Base-by-base conservation (phyloP, 2,113 vertebrate species). In the Chrysochloris asiatica region DNA sequence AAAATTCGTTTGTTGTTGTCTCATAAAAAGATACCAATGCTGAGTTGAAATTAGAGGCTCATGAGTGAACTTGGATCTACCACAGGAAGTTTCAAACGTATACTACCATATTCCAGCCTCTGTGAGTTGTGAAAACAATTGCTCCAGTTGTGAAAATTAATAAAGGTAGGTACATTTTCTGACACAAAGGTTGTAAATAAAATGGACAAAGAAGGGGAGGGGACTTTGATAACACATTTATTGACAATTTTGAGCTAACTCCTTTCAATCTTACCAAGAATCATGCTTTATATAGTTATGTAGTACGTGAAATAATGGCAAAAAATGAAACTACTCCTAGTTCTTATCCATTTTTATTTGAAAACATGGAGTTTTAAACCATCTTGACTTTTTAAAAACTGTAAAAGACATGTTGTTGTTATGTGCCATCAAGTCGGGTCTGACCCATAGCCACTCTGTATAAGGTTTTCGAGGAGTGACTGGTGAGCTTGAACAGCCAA, bases 331-430 rank as follows among this genome's bases (percentile, higher is more conserved):
- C n/a, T n/a, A n/a, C n/a, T n/a, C n/a, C n/a, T n/a, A n/a, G n/a
- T n/a, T n/a, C n/a, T n/a, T n/a, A n/a, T n/a, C n/a, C n/a, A n/a
- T n/a, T n/a, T 80, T 83, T 19, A 78, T 78, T 85, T 91, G 6
- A 65, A 88, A 72, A 82, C 54, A 26, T 14, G 33, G 80, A 6
- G n/a, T 47, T 59, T 83, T 47, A 63, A 83, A 79, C 65, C 4
- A 75, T 47, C 6, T 75, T 79, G 47, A 59, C 54, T 91, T 83
- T 47, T 73, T 22, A 6, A 93, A 91, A 41, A 83, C 61, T 76
- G 52, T 76, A 87, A 91, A 79, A 83, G 75, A 43, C 5, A 83
- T 45, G 33, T n/a, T n/a, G n/a, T n/a, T n/a, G n/a, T n/a, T n/a
- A n/a, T n/a, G n/a, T n/a, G n/a, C n/a, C n/a, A n/a, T n/a, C n/a